Conservation (phyloP, 2,888 invertebrate genomes). For the Drosophila sordidula region DNA sequence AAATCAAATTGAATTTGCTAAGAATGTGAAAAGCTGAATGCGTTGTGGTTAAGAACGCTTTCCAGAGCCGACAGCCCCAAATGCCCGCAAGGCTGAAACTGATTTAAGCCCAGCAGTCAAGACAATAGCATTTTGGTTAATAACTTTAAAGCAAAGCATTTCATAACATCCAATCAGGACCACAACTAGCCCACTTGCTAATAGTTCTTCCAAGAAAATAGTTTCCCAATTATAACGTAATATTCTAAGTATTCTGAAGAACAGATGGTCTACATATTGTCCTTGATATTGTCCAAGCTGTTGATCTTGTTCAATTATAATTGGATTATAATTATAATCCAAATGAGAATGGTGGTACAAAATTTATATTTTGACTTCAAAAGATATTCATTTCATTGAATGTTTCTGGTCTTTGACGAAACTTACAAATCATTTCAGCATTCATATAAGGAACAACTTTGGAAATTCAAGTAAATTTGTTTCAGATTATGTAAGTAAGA, state of each 20-base stretch:
- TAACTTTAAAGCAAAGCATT: slow-evolving; percentile 23
- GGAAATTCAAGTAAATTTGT: slow-evolving; percentile 37
- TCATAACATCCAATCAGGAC: background rate
- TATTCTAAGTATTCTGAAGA: no score
- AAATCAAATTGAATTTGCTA: slow-evolving; percentile 65
- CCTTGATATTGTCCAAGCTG: no score
- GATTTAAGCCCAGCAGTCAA: slow-evolving; percentile 16
- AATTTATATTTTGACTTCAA: no score
- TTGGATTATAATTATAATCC: no score
- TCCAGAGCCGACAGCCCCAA: slow-evolving; percentile 6
- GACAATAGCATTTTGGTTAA: slow-evolving; percentile 19
- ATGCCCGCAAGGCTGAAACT: slow-evolving; percentile 9
- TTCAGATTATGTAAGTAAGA: slow-evolving; percentile 52
- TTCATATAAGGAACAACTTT: slow-evolving; percentile 54
- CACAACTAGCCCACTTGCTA: background rate
- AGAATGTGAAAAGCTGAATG: slow-evolving; percentile 48
- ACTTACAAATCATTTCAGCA: slow-evolving; percentile 48
- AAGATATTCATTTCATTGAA: no score
- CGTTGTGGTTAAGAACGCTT: slow-evolving; percentile 17
- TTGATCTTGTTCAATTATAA: no score
- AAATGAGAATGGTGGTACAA: no score
- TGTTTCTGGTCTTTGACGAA: background rate
- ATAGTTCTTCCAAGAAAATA: background rate
- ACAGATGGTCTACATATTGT: no score
- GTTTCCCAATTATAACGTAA: background rate